Evolutionary conservation across 1,140 invertebrate genomes (phyloP).

Genomic region (Paraescarpia echinospica): DNA sequence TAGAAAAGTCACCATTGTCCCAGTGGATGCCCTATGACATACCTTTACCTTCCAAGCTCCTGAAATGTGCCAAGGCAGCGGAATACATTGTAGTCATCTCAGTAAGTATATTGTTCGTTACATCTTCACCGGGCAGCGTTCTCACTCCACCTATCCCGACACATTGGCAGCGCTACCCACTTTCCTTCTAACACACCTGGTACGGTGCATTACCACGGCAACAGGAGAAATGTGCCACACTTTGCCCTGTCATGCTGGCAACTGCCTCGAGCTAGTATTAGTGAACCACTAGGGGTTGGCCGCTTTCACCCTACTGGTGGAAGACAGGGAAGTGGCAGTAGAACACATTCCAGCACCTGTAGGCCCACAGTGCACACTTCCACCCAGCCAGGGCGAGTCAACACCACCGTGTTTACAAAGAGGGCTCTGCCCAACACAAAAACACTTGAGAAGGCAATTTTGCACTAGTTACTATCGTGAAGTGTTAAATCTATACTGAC

Average conservation of each 20-base stretch:
- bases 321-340: not conserved
- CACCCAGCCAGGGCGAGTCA: not conserved
- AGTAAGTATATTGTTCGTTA: not conserved
- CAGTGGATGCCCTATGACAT: not conserved
- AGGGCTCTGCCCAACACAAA: not conserved
- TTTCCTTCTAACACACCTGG: not conserved
- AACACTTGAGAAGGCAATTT: not conserved
- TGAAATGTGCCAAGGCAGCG: not conserved
- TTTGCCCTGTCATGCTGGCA: not conserved
- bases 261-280: not conserved
- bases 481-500: not conserved
- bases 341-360: not conserved
- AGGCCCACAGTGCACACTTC: not conserved
- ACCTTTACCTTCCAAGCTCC: not conserved
- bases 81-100: not conserved
- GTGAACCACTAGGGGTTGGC: not conserved
- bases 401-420: not conserved
- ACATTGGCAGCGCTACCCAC: not conserved
- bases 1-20: not conserved
- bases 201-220: not conserved
- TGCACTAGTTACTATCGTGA: not conserved
- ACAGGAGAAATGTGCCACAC: not conserved
- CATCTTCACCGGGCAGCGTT: not conserved
- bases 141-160: not conserved
- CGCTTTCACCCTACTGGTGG: not conserved